A percentile compares a stretch with the other conserved stretches of the same genome.
These are phyloP conservation scores for Oscheius myriophilus DNA, from an alignment of 2,888 invertebrate genomes.

Conservation along the genomic window DNA sequence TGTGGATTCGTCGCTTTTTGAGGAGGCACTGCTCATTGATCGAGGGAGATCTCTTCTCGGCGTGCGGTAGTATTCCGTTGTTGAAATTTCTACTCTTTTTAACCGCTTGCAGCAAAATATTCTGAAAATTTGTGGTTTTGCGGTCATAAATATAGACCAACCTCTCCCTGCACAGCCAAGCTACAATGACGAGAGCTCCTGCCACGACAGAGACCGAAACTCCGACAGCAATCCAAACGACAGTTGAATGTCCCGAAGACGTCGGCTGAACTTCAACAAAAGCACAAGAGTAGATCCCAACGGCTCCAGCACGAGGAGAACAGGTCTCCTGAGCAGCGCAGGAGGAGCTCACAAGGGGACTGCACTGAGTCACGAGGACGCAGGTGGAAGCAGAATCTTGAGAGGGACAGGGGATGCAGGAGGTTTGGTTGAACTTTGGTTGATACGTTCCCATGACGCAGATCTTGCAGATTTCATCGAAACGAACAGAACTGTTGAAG, in stretches of 20 bases:
- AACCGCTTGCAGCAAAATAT: not conserved
- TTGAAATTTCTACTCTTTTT: not conserved
- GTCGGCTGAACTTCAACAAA: not conserved
- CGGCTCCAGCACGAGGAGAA: not conserved
- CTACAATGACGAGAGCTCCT: not conserved
- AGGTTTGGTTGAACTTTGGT: conserved; percentile 1
- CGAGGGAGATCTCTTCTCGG: not conserved
- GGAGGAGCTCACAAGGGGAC: not conserved
- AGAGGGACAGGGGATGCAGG: conserved; percentile 2
- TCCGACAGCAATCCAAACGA: conserved; percentile 8
- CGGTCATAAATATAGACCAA: not conserved
- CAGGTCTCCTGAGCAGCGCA: not conserved
- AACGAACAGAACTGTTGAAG: not conserved
- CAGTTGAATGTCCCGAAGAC: not conserved
- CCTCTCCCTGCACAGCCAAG: conserved; percentile 18
- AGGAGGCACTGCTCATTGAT: conserved; percentile 2
- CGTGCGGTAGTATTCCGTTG: conserved; percentile 2
- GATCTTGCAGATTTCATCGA: conserved; percentile 6
- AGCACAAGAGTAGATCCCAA: conserved; percentile 9
- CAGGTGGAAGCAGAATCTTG: conserved; percentile 2
- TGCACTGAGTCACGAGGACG: not conserved
- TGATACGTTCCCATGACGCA: conserved; percentile 22
- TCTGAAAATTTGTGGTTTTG: not conserved
- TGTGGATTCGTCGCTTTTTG: not conserved
- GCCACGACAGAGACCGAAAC: not conserved